Percentiles rank a stretch among this genome's conserved stretches.
Evolutionary conservation across 2,888 invertebrate genomes (phyloP).

Genomic region (Chironomus tentans): DNA sequence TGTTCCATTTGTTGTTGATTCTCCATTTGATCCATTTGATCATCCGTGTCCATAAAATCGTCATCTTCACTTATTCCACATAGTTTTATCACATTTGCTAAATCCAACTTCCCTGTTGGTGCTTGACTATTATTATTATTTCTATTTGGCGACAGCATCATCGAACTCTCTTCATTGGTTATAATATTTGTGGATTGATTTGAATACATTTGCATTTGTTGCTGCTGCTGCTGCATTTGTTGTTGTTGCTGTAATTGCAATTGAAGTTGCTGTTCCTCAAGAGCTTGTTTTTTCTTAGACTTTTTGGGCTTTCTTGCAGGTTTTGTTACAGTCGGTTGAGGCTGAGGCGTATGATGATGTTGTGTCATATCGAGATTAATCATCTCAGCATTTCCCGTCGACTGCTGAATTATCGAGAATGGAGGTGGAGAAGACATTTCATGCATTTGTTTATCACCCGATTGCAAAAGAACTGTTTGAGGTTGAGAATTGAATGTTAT

Average conservation of each 20-base stretch:
- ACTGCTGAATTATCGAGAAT: constrained; percentile 17
- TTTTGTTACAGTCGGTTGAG: not conserved
- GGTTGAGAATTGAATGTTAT: constrained; percentile 19
- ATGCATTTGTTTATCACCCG: constrained; percentile 20
- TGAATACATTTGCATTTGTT: constrained; percentile 14
- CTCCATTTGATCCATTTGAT: constrained; percentile 22
- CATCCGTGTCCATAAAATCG: constrained; percentile 43
- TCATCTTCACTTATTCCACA: constrained; percentile 61
- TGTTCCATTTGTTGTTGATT: constrained; percentile 19
- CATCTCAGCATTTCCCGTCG: constrained; percentile 7
- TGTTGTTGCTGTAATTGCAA: constrained; percentile 12
- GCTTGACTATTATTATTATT: constrained; percentile 7
- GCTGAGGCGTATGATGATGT: not conserved
- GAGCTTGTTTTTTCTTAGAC: constrained; percentile 13
- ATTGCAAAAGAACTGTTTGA: constrained; percentile 5
- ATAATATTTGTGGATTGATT: not conserved
- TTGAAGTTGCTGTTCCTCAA: constrained; percentile 13
- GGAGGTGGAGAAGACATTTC: constrained; percentile 12
- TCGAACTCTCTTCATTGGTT: not conserved
- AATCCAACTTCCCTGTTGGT: constrained; percentile 48
- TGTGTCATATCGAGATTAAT: constrained; percentile 15
- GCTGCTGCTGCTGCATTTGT: constrained; percentile 21
- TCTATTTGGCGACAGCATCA: constrained; percentile 4
- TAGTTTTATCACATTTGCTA: constrained; percentile 65
- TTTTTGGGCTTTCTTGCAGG: constrained; percentile 20